Base-by-base conservation (phyloP, 2,888 invertebrate species). In the Eucriotettix oculatus region DNA sequence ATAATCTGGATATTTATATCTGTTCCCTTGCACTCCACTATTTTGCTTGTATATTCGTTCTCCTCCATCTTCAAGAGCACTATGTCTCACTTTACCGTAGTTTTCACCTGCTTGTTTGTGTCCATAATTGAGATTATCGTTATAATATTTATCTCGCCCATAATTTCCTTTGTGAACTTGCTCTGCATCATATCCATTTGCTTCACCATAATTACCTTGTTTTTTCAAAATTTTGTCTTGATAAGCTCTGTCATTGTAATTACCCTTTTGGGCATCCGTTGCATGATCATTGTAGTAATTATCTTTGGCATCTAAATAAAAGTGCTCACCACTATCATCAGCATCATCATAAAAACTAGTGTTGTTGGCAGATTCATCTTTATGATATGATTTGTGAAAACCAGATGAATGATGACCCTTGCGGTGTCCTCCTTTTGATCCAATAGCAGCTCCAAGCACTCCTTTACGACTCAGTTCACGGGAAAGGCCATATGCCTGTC, bases 291-390 rank as follows among this genome's bases (percentile, higher is more conserved):
- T 48, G 61, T 55, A 64, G 3, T 12, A 40, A 10, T 61, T 62
- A 57, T 54, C 61, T 29, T 57, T 56, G 9, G 60, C 43, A 29
- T 62, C 61, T 10, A 56, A 60, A 14, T 53, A 11, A 52, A 56
- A 64, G 52, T 64, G 64, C 10, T 56, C 60, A 16, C 62, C 64
- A 42, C 62, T 60, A 42, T 64, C 64, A 40, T 60, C 62, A 1
- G 62, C 61, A 52, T 66, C 65, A 56, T 66, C 66, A 57, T 64
- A 66, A 55, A 64, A 67, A 43, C 61, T 62, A 1, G 65, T 64
- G 16, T 65, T 67, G 52, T 65, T 64, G n/a, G 65, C 67, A 1
- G 65, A 62, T 53, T 67, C 67, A 55, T 64, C 65, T 56, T 66
- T 67, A 62, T 66, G 64, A 59, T 66, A 65, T 1, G 65, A 62